phyloP scores from a whole-genome alignment of 1,140 invertebrate species.

The Choristoneura fumiferana region DNA sequence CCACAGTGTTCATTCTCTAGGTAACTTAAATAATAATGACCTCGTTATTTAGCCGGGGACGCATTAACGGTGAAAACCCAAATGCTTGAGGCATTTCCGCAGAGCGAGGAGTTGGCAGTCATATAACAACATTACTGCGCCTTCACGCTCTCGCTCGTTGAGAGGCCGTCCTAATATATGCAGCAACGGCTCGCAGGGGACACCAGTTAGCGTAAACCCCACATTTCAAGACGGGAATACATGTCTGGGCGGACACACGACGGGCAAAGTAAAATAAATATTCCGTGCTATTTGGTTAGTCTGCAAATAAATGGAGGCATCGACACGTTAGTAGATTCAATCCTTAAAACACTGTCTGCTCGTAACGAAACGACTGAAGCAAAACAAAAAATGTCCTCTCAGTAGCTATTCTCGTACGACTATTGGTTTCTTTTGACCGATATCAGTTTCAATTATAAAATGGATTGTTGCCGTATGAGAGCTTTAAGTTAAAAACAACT shows the following conservation, averaged over 20 bases:
- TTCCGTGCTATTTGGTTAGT: not conserved
- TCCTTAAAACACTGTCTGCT: not conserved
- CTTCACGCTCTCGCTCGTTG: too few relatives aligned
- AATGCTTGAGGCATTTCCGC: not conserved
- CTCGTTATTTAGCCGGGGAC: not conserved
- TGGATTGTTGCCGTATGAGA: too few relatives aligned
- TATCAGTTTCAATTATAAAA: too few relatives aligned
- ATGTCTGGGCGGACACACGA: constrained; percentile 5
- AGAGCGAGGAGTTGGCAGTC: not conserved
- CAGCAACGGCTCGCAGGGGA: not conserved
- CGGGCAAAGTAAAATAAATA: constrained; percentile 1
- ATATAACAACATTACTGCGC: too few relatives aligned
- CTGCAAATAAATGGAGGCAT: not conserved
- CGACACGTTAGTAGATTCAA: not conserved
- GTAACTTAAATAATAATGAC: not conserved
- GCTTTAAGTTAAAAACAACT: too few relatives aligned
- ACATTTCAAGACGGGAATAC: constrained; percentile 6
- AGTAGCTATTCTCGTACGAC: not conserved
- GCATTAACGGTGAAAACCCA: not conserved
- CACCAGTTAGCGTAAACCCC: constrained; percentile 1
- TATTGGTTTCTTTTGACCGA: too few relatives aligned
- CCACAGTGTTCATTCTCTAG: not conserved
- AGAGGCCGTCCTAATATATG: too few relatives aligned
- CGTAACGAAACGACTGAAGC: not conserved
- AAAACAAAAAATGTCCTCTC: not conserved